Evolutionary conservation across 2,797 vertebrate species (phyloP).

Genomic region (Hephaestus fuliginosus): DNA sequence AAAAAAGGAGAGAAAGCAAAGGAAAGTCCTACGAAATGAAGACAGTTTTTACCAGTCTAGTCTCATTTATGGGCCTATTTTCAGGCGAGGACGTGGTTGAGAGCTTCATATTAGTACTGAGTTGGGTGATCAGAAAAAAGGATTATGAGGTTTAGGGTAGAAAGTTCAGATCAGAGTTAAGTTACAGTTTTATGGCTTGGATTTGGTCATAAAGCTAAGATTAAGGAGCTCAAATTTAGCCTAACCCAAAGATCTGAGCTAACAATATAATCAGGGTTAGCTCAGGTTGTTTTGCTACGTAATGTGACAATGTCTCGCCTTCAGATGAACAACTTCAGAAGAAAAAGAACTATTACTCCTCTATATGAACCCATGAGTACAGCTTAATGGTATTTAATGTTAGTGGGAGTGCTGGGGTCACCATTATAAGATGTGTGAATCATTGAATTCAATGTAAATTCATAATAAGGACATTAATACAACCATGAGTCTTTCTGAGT

Average conservation of each 20-base stretch:
- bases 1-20: slow-evolving; percentile 1
- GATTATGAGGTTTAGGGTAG: neutral
- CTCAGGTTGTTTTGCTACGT: neutral
- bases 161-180: neutral
- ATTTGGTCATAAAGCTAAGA: neutral
- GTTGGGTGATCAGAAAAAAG: neutral
- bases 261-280: neutral
- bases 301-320: too few species aligned
- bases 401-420: neutral
- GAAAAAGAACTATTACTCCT: neutral
- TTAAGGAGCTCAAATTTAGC: slow-evolving; percentile 3
- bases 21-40: neutral
- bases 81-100: neutral
- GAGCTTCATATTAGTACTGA: neutral
- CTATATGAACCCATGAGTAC: neutral
- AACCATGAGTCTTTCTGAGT: slow-evolving; percentile 35
- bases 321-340: neutral
- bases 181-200: neutral
- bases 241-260: neutral
- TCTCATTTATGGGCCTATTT: neutral
- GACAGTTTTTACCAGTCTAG: neutral
- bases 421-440: slow-evolving; percentile 10
- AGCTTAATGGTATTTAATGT: neutral
- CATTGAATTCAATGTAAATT: slow-evolving; percentile 18
- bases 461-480: neutral